phyloP scores from a whole-genome alignment of 2,797 vertebrate genomes.

The Myotis planiceps region DNA sequence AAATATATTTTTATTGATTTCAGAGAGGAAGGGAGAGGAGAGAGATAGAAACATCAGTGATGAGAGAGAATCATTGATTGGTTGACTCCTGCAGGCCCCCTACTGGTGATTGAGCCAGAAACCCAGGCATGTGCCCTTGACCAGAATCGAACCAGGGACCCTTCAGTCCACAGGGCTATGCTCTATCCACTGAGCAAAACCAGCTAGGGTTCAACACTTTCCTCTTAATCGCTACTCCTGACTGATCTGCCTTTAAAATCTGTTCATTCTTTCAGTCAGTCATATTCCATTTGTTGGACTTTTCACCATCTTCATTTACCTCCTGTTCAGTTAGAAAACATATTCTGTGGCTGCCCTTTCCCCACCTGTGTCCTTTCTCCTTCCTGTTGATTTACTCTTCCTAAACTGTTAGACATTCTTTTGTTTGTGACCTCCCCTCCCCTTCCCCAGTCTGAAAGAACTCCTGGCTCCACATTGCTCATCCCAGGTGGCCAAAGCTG shows the following conservation, averaged over 20 bases:
- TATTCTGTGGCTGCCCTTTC: not conserved
- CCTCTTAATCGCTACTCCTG: not conserved
- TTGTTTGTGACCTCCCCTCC: not conserved
- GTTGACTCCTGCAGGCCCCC: no score
- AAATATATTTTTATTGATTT: no score
- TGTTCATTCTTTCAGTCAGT: not conserved
- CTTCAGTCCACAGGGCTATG: no score
- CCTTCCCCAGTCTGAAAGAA: not conserved
- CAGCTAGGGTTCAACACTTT: not conserved
- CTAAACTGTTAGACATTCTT: not conserved
- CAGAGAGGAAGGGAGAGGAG: no score
- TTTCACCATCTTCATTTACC: not conserved
- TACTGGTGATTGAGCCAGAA: no score
- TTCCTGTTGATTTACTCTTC: not conserved
- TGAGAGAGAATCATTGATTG: no score
- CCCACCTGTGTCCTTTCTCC: not conserved
- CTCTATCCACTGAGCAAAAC: no score
- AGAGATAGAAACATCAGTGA: no score
- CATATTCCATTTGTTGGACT: not conserved
- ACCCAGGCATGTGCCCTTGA: no score
- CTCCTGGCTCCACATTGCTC: fast-evolving
- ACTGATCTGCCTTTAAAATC: not conserved
- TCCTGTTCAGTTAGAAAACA: not conserved
- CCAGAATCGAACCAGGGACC: no score
- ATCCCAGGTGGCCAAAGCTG: not conserved